Evolutionary conservation across 2,113 vertebrate species (phyloP).

Genomic region (Thamnophis sirtalis): DNA sequence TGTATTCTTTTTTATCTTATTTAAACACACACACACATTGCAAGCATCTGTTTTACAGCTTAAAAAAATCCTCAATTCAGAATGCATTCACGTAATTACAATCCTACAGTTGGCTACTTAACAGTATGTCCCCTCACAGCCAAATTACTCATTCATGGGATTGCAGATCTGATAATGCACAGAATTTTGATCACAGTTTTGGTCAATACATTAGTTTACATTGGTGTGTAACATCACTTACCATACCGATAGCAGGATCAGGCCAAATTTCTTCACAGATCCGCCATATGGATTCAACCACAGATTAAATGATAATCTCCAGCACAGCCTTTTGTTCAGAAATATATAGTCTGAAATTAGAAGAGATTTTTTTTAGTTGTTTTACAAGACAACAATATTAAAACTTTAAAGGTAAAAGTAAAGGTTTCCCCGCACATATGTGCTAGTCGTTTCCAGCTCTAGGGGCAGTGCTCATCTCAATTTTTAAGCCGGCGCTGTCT

Average conservation of each 20-base stretch:
- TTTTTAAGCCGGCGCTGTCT: no score
- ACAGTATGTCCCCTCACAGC: background rate
- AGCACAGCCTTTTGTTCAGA: slow-evolving; percentile 27
- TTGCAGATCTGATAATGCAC: background rate
- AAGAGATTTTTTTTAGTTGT: slow-evolving; percentile 38
- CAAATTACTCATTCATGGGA: background rate
- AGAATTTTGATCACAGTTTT: background rate
- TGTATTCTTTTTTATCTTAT: background rate
- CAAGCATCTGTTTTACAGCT: background rate
- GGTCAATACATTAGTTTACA: background rate
- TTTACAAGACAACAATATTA: slow-evolving; percentile 47
- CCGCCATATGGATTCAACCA: background rate
- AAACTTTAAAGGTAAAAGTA: slow-evolving; percentile 21
- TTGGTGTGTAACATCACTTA: background rate
- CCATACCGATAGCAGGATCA: background rate
- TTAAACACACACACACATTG: background rate
- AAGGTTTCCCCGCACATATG: no score
- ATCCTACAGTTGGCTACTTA: background rate
- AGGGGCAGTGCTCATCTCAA: no score
- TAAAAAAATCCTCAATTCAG: background rate
- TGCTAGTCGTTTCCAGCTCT: no score
- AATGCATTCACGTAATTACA: background rate
- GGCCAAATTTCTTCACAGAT: background rate
- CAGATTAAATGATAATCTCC: slow-evolving; percentile 15
- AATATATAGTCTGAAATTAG: slow-evolving; percentile 55